These are phyloP conservation scores for Chitala chitala DNA, from an alignment of 2,113 vertebrate species.

Conservation along the genomic window DNA sequence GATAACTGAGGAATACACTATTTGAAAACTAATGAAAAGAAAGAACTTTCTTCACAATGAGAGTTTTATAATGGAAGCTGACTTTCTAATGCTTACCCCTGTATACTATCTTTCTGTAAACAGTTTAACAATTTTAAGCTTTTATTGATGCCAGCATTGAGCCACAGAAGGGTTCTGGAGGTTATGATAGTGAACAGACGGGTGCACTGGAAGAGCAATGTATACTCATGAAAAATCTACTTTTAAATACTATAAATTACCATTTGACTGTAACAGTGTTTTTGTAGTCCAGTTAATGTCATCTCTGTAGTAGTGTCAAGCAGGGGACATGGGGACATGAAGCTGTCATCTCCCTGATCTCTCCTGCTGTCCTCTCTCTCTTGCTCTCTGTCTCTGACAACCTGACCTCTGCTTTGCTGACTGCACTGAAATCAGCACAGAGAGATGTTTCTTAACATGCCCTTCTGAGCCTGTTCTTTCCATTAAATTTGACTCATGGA, in stretches of 20 bases:
- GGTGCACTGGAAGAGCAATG: background rate
- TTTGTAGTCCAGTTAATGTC: background rate
- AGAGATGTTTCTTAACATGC: background rate
- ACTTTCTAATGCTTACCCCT: background rate
- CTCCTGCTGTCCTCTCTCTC: background rate
- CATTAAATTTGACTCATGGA: constrained; percentile 28
- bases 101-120: background rate
- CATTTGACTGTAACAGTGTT: background rate
- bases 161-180: background rate
- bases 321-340: background rate
- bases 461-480: constrained; percentile 43
- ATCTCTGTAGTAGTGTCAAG: background rate
- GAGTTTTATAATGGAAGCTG: background rate
- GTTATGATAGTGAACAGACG: background rate
- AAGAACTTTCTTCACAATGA: background rate
- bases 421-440: constrained; percentile 27
- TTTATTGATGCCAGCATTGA: background rate
- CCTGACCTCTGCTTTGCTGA: constrained; percentile 24
- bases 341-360: background rate
- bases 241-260: background rate
- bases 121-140: background rate
- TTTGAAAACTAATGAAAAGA: background rate
- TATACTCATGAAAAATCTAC: background rate
- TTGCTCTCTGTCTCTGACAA: constrained; percentile 22
- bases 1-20: background rate